Evolutionary conservation across 2,888 invertebrate species (phyloP).

Genomic region (Isotomurus palustris): DNA sequence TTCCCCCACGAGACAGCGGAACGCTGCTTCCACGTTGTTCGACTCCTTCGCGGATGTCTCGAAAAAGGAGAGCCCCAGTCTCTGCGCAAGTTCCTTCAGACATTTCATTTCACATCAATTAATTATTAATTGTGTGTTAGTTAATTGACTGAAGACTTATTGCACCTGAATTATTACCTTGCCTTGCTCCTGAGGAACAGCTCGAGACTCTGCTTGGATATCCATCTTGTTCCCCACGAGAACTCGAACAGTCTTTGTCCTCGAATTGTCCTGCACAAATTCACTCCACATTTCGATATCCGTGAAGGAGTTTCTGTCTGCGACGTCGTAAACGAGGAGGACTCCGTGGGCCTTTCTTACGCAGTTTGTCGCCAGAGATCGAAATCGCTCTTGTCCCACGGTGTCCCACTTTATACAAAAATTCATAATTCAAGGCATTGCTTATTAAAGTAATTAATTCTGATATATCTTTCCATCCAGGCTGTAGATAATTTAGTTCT

Average conservation of each 20-base stretch:
- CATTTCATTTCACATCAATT: background rate
- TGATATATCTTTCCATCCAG: background rate
- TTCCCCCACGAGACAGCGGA: conserved; percentile 31
- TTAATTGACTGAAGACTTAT: background rate
- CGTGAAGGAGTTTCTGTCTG: conserved; percentile 30
- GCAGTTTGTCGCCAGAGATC: conserved; percentile 41
- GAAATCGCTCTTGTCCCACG: conserved; percentile 41
- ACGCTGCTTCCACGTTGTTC: conserved; percentile 33
- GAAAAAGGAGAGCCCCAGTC: conserved; percentile 25
- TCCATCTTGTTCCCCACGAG: conserved; percentile 43
- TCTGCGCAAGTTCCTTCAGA: conserved; percentile 12
- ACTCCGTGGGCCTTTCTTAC: conserved; percentile 41
- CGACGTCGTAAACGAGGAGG: conserved; percentile 41
- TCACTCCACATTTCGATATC: conserved; percentile 37
- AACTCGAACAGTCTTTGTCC: conserved; percentile 31
- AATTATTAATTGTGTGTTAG: background rate
- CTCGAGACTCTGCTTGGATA: conserved; percentile 23
- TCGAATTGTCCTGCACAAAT: conserved; percentile 33
- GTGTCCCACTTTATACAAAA: conserved; percentile 39
- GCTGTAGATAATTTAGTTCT: background rate
- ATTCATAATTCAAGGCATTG: too few species aligned
- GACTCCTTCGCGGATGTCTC: conserved; percentile 32
- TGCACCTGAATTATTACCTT: conserved; percentile 20
- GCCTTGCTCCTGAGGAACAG: conserved; percentile 34
- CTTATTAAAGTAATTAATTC: background rate